phyloP scores from a whole-genome alignment of 2,113 vertebrate species.

The Rynchops niger region DNA sequence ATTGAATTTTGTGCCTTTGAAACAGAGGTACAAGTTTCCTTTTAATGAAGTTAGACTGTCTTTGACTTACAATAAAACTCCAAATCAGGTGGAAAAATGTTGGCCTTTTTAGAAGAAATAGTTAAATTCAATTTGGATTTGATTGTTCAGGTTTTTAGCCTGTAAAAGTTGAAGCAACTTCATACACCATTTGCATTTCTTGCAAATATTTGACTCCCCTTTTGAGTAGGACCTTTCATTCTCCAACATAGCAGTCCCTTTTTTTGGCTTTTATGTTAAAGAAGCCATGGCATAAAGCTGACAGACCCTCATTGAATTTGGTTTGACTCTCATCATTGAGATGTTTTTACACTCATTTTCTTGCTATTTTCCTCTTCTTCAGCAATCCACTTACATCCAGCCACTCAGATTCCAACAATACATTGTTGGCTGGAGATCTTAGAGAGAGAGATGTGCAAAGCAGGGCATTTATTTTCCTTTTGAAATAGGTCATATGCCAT shows the following conservation, averaged over 20 bases:
- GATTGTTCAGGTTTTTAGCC: neutral
- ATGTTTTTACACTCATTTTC: neutral
- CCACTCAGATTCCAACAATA: neutral
- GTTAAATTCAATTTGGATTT: neutral
- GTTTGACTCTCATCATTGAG: neutral
- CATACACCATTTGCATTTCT: neutral
- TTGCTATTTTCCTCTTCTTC: neutral
- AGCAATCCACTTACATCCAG: neutral
- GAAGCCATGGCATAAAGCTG: neutral
- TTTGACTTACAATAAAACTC: neutral
- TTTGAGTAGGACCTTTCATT: neutral
- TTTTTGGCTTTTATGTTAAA: neutral
- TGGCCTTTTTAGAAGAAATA: neutral
- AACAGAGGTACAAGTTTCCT: neutral
- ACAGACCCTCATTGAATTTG: neutral
- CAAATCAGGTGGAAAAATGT: neutral
- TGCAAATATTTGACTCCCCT: neutral
- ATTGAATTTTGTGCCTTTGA: neutral
- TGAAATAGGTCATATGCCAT: neutral
- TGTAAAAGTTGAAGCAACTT: neutral
- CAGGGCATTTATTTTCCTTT: neutral
- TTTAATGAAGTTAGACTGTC: neutral
- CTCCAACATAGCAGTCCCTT: neutral
- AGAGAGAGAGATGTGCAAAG: neutral
- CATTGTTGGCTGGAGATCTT: neutral